Base-by-base conservation (phyloP, 1,140 invertebrate species). In the Apis dorsata region DNA sequence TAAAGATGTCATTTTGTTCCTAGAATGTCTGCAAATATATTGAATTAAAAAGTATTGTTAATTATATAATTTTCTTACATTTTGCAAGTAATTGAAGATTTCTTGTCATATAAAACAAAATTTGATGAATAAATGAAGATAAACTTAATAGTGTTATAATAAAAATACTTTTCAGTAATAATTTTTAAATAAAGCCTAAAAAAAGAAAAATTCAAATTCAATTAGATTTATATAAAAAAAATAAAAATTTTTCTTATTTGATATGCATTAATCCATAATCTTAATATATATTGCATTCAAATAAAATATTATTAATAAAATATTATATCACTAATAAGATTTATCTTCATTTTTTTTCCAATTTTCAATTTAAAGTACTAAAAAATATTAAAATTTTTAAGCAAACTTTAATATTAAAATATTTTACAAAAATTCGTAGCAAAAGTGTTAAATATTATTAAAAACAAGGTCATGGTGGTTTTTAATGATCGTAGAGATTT, bases 401-500 rank as follows among this genome's bases (percentile, higher is more conserved):
- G 34, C 34, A 44, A 44, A 44, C 34, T 44, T 44, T 44, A 44
- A 44, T 44, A 44, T 21, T 21, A 2, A 19, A 68, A 44, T 51
- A 17, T 71, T 28, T 65, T 65, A 65, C 12, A 34, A 13, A 19
- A 44, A 51, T 70, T 5, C 44, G 63, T 34, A 65, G 63, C 63
- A 28, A 21, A 73, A 74, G 28, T 57, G 21, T 74, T 57, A 34
- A 74, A 44, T 44, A 74, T 63, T 19, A 28, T 75, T 28, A 15
- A 59, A 71, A 4, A 8, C 13, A 21, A 55, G 19, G 49, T 44
- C 17, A 34, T 19, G 44, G 65, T 70, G 74, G 80, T 57, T 51
- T 62, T 19, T 12, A 79, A 65, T 59, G 75, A 79, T 69, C 55
- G 3, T 5, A 24, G 34, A 66, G 71, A 66, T 68, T 53, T 34